A percentile compares a stretch with the other conserved stretches of the same genome.
These are phyloP conservation scores for Psittacara wagleri DNA, from an alignment of 2,113 vertebrate genomes.

Conservation along the genomic window DNA sequence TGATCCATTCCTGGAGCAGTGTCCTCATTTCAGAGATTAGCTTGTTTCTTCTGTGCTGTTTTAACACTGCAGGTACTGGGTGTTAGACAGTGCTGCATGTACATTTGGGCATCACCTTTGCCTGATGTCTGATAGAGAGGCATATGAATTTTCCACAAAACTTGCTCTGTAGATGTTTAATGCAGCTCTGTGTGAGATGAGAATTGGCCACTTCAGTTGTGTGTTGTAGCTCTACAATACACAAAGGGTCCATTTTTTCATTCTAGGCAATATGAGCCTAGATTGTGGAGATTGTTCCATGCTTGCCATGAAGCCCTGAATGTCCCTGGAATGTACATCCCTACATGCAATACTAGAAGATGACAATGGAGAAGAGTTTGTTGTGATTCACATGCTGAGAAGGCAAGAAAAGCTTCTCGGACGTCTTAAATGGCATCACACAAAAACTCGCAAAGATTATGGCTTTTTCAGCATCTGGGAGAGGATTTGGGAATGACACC, in stretches of 20 bases:
- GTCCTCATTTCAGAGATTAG: conserved; percentile 10
- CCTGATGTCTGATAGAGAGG: not conserved
- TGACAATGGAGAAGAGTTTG: not conserved
- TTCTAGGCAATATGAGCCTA: not conserved
- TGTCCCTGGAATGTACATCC: not conserved
- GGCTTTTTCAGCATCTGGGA: not conserved
- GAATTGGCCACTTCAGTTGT: not conserved
- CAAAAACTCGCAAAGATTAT: not conserved
- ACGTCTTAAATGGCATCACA: not conserved
- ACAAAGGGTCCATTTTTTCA: not conserved
- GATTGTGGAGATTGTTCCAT: not conserved
- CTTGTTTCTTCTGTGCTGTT: not conserved
- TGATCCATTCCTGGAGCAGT: not conserved
- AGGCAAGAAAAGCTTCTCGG: not conserved
- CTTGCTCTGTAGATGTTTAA: not conserved
- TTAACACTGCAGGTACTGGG: not conserved
- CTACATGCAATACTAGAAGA: not conserved
- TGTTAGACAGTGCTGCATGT: not conserved
- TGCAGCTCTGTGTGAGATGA: not conserved
- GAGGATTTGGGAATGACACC: not conserved
- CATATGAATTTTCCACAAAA: not conserved
- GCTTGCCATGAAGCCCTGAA: not conserved
- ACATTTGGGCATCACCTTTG: not conserved
- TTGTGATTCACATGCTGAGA: not conserved
- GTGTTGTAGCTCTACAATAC: not conserved